Conservation (phyloP, 2,888 invertebrate genomes). For the Gnatocerus cornutus region DNA sequence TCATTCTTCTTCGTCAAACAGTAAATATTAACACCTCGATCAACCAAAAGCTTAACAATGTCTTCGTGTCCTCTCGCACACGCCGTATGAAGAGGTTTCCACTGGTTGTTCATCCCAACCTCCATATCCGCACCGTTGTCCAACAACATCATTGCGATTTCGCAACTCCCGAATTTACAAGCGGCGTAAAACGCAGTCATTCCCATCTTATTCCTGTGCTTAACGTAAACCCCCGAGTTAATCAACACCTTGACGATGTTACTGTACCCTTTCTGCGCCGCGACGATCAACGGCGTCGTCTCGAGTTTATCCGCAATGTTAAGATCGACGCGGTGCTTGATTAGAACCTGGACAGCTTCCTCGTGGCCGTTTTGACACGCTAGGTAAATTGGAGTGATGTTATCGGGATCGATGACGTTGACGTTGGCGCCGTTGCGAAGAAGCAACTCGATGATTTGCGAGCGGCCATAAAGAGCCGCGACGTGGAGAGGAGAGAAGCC, state of each 20-base stretch:
- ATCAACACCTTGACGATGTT: not conserved
- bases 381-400: not conserved
- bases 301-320: not conserved
- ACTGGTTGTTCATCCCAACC: not conserved
- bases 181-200: not conserved
- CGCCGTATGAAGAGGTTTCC: not conserved
- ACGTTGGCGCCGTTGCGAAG: not conserved
- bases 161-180: not conserved
- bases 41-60: not conserved
- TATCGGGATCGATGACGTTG: not conserved
- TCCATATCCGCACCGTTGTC: not conserved
- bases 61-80: not conserved
- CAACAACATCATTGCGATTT: not conserved
- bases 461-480: not conserved
- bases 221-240: not conserved
- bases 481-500: not conserved
- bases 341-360: not conserved
- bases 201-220: not conserved
- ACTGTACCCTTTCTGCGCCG: not conserved
- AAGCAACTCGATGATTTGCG: not conserved
- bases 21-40: not conserved
- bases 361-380: not conserved
- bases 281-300: not conserved
- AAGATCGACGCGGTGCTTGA: not conserved
- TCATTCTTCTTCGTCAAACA: not conserved